phyloP scores from a whole-genome alignment of 64 coral and sea anemone species.

The Montipora sp. region DNA sequence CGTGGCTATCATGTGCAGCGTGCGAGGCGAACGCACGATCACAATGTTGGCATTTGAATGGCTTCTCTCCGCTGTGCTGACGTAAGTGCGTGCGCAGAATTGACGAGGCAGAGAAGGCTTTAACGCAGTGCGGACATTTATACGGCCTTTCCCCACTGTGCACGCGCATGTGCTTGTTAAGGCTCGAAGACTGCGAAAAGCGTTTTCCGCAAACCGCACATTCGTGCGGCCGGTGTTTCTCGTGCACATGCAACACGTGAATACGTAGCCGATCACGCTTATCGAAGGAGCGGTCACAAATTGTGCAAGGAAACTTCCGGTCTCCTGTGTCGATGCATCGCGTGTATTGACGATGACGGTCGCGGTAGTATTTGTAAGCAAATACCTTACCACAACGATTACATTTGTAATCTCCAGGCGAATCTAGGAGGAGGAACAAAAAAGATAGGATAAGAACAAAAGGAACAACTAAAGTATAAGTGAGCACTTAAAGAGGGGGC shows the following conservation, averaged over 20 bases:
- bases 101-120: slow-evolving; percentile 88
- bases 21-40: slow-evolving; percentile 92
- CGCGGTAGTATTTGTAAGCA: slow-evolving; percentile 91
- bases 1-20: slow-evolving; percentile 94
- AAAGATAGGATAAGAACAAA: background rate
- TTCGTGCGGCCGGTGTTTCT: slow-evolving; percentile 88
- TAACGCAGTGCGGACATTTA: slow-evolving; percentile 88
- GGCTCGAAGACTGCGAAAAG: slow-evolving; percentile 89
- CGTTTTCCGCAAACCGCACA: slow-evolving; percentile 80
- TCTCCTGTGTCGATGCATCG: slow-evolving; percentile 87
- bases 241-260: slow-evolving; percentile 86
- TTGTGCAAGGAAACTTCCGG: slow-evolving; percentile 80
- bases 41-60: slow-evolving; percentile 91
- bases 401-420: slow-evolving; percentile 66
- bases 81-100: slow-evolving; percentile 91
- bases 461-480: too few species aligned
- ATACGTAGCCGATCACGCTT: slow-evolving; percentile 93
- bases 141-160: slow-evolving; percentile 90
- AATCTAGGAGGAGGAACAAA: slow-evolving; percentile 12
- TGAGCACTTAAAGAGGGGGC: too few species aligned
- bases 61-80: slow-evolving; percentile 92
- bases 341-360: slow-evolving; percentile 94
- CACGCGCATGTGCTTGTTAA: slow-evolving; percentile 98
- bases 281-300: slow-evolving; percentile 91
- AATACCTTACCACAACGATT: slow-evolving; percentile 88